A percentile compares a stretch with the other conserved stretches of the same genome.
Conservation (phyloP, 2,888 invertebrate genomes). For the Eupithecia pulchellata region DNA sequence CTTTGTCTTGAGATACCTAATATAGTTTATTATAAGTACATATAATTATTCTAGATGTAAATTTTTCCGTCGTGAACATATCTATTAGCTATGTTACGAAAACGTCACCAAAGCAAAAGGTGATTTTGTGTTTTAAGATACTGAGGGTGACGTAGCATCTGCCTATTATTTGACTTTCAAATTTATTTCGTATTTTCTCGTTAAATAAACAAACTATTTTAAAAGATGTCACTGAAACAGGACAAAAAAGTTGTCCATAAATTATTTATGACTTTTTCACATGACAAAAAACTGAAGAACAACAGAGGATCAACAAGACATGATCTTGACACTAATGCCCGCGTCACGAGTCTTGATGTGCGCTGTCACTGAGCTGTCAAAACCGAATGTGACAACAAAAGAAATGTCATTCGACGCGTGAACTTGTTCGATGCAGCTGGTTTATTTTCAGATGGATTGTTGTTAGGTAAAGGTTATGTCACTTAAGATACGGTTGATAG, state of each 20-base stretch:
- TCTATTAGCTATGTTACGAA: too few relatives aligned
- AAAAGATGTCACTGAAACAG: conserved; percentile 13
- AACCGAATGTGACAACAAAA: conserved; percentile 39
- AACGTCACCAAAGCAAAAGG: too few relatives aligned
- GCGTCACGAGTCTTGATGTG: conserved; percentile 36
- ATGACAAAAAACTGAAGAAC: conserved; percentile 27
- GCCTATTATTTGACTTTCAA: neutral
- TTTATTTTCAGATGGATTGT: conserved; percentile 24
- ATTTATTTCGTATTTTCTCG: neutral
- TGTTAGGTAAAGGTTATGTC: conserved; percentile 21
- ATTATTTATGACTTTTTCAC: conserved; percentile 25
- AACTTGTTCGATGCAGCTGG: conserved; percentile 24
- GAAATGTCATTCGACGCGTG: conserved; percentile 35
- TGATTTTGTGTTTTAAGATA: too few relatives aligned
- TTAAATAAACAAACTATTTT: conserved; percentile 6
- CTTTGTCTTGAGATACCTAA: too few relatives aligned
- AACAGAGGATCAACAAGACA: conserved; percentile 44
- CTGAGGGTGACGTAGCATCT: neutral
- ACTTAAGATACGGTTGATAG: neutral
- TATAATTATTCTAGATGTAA: neutral
- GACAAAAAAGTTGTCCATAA: conserved; percentile 15
- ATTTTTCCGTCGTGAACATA: neutral
- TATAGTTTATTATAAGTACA: too few relatives aligned
- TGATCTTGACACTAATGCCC: conserved; percentile 44
- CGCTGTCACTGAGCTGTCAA: conserved; percentile 42